Base-by-base conservation (phyloP, 2,888 invertebrate genomes). In the Lepidochitona cinerea region DNA sequence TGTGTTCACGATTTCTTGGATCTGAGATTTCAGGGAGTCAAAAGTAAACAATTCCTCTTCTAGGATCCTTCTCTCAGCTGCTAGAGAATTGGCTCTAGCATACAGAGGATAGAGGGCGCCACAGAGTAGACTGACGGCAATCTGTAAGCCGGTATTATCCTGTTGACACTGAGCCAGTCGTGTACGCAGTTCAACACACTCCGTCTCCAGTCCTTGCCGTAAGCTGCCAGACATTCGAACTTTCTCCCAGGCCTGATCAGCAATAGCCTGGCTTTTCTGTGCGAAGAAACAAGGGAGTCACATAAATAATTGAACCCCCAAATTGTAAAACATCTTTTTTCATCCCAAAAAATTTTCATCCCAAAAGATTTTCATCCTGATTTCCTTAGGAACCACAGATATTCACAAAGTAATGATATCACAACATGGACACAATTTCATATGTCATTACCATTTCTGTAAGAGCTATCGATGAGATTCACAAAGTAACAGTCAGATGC, bases 191-290 rank as follows among this genome's bases (percentile, higher is more conserved):
- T 87, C 82, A 1, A 76, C 75, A 70, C 86, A 85, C 71, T 89
- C 88, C 0, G 84, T 72, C 77, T 89, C 88, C n/a, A 89, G 79
- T 0, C 85, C 88, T 54, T 87, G 87, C 71, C 89, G 87, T 6
- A 88, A 81, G 36, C 78, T 81, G 14, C 86, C 87, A 4, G 89
- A 85, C 37, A 81, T 80, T 23, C 86, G 78, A 26, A 89, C 83
- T 77, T 88, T 88, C 79, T 89, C 88, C 88, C 88, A 88, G 0
- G 88, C 88, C 71, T 90, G 87, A 71, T 89, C 89, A 23, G 89
- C 88, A 72, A 88, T 79, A 26, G 84, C 82, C 73, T 89, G 88
- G 65, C 86, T 88, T 78, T 87, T 88, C 89, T 89, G 79, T 14
- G 79, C 75, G 54, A n/a, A n/a, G n/a, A n/a, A n/a, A n/a, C n/a